Base-by-base conservation (phyloP, 2,888 invertebrate species). In the Thera britannica region DNA sequence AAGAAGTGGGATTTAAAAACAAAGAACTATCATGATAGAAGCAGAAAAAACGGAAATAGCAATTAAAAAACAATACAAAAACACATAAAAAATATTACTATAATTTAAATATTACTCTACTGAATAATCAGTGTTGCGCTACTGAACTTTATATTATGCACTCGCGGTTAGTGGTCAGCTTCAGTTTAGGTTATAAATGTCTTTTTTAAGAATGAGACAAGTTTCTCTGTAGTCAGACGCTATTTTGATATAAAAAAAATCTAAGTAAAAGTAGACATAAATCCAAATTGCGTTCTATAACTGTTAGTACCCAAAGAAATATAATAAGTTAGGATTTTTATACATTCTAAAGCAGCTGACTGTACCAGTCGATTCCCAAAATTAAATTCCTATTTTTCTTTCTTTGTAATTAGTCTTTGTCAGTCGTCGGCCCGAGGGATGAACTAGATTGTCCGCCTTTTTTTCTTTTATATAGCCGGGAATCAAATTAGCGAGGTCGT, bases 361-460 rank as follows among this genome's bases (percentile, higher is more conserved):
- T 68, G 69, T 67, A 67, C 65, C 65, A 56, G 69, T 70, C 68
- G 67, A 72, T 75, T 67, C 61, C 56, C 57, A 57, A 76, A 79
- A 82, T 78, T 72, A 73, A 75, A 79, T 76, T 75, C 70, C 49
- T 73, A 76, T 76, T 76, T 77, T 77, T 78, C 74, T 76, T 75
- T 72, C 64, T 56, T 62, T 51, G 74, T 78, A 77, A 79, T 82
- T 79, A 80, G 73, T 79, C 75, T 75, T 65, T 77, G 75, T 77
- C 76, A 73, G 68, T 72, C 71, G 52, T 63, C 46, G 58, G 67
- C 65, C 60, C 46, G 61, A 70, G 68, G 76, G 71, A 66, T 60
- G 57, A 41, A 64, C 70, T 75, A 75, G 69, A 77, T 75, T 65
- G 67, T 72, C 72, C 72, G 68, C 70, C 65, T 74, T 63, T 35